These are phyloP conservation scores for Dolichopus griseipennis DNA, from an alignment of 2,888 invertebrate species.

Conservation along the genomic window DNA sequence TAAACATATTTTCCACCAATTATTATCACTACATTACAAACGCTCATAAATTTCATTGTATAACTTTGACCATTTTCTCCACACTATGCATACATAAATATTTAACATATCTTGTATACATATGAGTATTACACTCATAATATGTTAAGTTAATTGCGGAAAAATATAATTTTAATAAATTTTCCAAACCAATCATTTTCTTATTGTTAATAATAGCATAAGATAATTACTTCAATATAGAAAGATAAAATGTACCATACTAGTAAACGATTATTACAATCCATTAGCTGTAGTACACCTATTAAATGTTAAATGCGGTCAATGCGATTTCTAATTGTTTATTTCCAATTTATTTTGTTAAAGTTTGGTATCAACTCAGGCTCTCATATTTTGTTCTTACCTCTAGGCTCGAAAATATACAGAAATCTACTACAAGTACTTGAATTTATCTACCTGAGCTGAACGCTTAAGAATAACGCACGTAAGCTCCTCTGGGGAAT, in stretches of 20 bases:
- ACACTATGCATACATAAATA: too few relatives aligned
- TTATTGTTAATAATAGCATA: not conserved
- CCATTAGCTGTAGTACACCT: not conserved
- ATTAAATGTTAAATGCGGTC: not conserved
- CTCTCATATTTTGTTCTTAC: too few relatives aligned
- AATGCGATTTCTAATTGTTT: not conserved
- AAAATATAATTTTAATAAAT: slow-evolving; percentile 1
- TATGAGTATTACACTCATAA: too few relatives aligned
- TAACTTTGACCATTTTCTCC: too few relatives aligned
- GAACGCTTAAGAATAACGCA: too few relatives aligned
- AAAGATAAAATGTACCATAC: not conserved
- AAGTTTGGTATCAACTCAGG: too few relatives aligned
- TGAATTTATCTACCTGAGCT: too few relatives aligned
- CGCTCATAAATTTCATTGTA: not conserved
- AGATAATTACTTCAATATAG: not conserved
- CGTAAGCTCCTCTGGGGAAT: too few relatives aligned
- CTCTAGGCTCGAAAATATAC: too few relatives aligned
- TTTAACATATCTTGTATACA: too few relatives aligned
- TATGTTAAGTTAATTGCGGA: not conserved
- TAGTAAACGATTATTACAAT: too few relatives aligned
- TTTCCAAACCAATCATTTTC: not conserved
- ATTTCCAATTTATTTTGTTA: not conserved
- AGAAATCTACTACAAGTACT: too few relatives aligned
- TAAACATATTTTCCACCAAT: not conserved
- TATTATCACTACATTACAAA: not conserved